A percentile compares a stretch with the other conserved stretches of the same genome.
These are phyloP conservation scores for Sebastes steindachneri DNA, from an alignment of 2,797 vertebrate genomes.

Conservation along the genomic window DNA sequence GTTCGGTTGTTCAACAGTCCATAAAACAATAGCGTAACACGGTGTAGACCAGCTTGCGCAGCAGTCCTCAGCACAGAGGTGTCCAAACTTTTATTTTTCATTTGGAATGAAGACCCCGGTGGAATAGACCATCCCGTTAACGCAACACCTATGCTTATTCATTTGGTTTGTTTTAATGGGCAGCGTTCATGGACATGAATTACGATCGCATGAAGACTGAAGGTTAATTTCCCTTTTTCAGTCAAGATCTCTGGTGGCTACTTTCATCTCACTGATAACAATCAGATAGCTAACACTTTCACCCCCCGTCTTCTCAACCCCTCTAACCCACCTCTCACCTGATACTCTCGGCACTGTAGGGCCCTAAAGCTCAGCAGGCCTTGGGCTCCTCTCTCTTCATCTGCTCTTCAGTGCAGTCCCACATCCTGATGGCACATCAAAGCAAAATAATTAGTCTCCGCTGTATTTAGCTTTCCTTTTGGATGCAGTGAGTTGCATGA, in stretches of 20 bases:
- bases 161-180: constrained; percentile 13
- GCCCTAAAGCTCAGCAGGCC: constrained; percentile 52
- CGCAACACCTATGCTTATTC: constrained; percentile 17
- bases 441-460: constrained; percentile 70
- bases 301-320: not conserved
- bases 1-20: constrained; percentile 71
- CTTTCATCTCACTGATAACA: constrained; percentile 2
- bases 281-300: constrained; percentile 1
- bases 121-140: constrained; percentile 37
- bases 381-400: constrained; percentile 49
- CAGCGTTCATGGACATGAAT: constrained; percentile 20
- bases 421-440: constrained; percentile 59
- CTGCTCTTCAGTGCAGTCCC: constrained; percentile 47
- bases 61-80: constrained; percentile 56
- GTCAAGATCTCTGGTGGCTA: constrained; percentile 9
- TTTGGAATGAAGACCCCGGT: constrained; percentile 33
- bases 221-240: constrained; percentile 28
- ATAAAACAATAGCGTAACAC: constrained; percentile 62
- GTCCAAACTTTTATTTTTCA: constrained; percentile 61
- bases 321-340: constrained; percentile 33
- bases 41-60: constrained; percentile 54
- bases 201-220: constrained; percentile 18
- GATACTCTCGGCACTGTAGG: constrained; percentile 13
- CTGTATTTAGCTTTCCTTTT: constrained; percentile 61
- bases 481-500: constrained; percentile 41